Evolutionary conservation across 2,797 vertebrate genomes (phyloP), one percentile per base, ranked within the genome.

Genomic region (Falco peregrinus): DNA sequence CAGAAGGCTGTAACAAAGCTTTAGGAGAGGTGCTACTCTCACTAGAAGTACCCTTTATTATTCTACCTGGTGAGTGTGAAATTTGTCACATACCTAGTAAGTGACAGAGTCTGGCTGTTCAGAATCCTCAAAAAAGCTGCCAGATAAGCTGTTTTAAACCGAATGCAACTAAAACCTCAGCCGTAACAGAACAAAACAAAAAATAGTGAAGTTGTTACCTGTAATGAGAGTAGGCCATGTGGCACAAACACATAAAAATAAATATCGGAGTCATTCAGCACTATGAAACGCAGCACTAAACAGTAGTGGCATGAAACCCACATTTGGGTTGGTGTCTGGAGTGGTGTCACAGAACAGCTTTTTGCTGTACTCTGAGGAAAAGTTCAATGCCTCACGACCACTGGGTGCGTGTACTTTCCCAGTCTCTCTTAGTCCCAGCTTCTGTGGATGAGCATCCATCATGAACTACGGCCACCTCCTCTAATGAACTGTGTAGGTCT

Each of bases 401-500:
- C 17, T 75, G 29, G 3, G 35, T 59, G 43, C 14, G 26, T 6
- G 14, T 25, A 6, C 10, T 69, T 87, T 75, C 25, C 53, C 16
- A 54, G 7, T 31, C 6, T 48, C 2, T 39, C 39, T 54, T 3
- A 4, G 4, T 54, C 14, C 14, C 25, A 47, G 19, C 22, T 76
- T 65, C 26, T 65, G 63, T 29, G 12, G 28, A 5, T 69, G 25
- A 59, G 12, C 13, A 37, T 6, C 18, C 18, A 16, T 76, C 22
- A 29, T 0, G 1, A 92, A 19, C 6, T 68, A 7, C 19, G 43
- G 3, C 13, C 24, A 33, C 5, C 10, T 48, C 33, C 14, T 64
- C 13, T 65, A 13, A 35, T 37, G 47, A 68, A 4, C 26, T 48
- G 11, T 41, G 12, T 1, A 11, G 24, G 6, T 35, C 20, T 77